These are phyloP conservation scores for Heliconius congener DNA, from an alignment of 1,140 invertebrate species.

Conservation along the genomic window DNA sequence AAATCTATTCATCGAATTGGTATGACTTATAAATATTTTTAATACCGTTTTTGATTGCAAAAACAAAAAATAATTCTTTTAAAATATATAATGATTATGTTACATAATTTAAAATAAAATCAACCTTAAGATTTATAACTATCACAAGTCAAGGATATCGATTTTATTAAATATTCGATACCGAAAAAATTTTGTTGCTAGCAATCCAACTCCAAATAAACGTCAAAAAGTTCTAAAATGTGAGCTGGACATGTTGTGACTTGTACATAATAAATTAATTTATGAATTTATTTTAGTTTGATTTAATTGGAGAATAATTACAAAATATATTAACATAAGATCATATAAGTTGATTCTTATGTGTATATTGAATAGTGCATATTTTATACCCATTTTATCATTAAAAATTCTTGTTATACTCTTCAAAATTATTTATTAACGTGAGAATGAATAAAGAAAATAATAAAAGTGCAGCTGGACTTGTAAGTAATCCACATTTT, in stretches of 20 bases:
- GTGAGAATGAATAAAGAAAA: conserved; percentile 57
- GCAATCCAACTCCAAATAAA: neutral
- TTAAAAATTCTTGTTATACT: neutral
- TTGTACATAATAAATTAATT: neutral
- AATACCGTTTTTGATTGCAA: too few species aligned
- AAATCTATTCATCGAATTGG: too few species aligned
- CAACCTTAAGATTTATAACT: too few species aligned
- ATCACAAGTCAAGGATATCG: too few species aligned
- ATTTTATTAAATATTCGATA: too few species aligned
- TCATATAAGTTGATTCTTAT: neutral
- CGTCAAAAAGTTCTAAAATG: neutral
- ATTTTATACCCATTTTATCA: neutral
- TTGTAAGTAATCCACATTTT: conserved; percentile 50
- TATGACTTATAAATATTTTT: too few species aligned
- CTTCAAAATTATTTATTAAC: neutral
- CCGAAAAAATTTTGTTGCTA: too few species aligned
- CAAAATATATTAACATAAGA: neutral
- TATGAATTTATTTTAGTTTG: neutral
- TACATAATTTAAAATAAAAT: too few species aligned
- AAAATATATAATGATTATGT: too few species aligned
- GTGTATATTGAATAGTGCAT: neutral
- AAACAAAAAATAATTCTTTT: too few species aligned
- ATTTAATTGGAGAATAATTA: neutral
- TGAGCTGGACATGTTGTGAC: neutral
- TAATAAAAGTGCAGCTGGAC: conserved; percentile 57